Conservation (phyloP, 2,113 vertebrate species). For the Ciconia boyciana region DNA sequence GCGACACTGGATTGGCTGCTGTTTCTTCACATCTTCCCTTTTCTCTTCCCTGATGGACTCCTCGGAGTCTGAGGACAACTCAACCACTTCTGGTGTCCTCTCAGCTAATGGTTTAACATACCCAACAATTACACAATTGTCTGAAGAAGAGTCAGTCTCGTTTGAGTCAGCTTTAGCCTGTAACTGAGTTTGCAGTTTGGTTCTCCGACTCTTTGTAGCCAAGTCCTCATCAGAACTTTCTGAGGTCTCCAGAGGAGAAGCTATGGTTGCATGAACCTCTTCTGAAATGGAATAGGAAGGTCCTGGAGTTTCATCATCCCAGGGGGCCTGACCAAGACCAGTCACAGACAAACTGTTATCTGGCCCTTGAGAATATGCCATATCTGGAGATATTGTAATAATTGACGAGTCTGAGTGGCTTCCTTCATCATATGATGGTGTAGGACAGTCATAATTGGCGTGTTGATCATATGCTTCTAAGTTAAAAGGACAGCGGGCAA, state of each 20-base stretch:
- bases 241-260: constrained; percentile 77
- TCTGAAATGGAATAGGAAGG: constrained; percentile 86
- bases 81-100: constrained; percentile 92
- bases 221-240: constrained; percentile 83
- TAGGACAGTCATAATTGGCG: constrained; percentile 89
- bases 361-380: constrained; percentile 49
- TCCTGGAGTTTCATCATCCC: constrained; percentile 94
- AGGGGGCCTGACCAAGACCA: constrained; percentile 75
- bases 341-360: constrained; percentile 52
- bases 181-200: background rate
- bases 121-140: constrained; percentile 87
- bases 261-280: constrained; percentile 58
- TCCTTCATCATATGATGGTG: constrained; percentile 83
- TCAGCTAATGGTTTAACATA: constrained; percentile 88
- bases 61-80: constrained; percentile 89
- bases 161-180: constrained; percentile 52
- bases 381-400: constrained; percentile 90
- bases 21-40: constrained; percentile 62
- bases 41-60: constrained; percentile 73
- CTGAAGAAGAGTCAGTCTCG: constrained; percentile 65
- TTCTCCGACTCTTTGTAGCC: constrained; percentile 17
- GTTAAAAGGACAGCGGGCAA: constrained; percentile 87
- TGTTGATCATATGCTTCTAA: constrained; percentile 89
- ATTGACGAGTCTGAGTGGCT: constrained; percentile 86
- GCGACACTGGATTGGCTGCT: constrained; percentile 74